A percentile compares a stretch with the other conserved stretches of the same genome.
phyloP scores from a whole-genome alignment of 2,888 invertebrate genomes.

The Pomacea canaliculata region DNA sequence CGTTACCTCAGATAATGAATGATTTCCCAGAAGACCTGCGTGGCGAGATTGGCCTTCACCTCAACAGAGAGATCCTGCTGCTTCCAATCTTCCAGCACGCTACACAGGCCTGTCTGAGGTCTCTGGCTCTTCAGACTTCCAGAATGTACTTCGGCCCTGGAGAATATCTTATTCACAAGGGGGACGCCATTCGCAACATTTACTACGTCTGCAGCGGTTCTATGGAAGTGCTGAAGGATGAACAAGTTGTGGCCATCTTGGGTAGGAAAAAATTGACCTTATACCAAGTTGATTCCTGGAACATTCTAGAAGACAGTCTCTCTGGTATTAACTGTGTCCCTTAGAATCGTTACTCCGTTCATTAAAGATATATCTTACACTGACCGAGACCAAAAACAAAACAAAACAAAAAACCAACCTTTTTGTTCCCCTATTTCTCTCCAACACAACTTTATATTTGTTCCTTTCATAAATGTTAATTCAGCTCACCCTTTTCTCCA shows the following conservation, averaged over 20 bases:
- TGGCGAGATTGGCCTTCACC: conserved; percentile 95
- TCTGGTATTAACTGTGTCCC: not conserved
- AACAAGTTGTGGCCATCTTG: conserved; percentile 96
- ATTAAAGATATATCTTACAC: too few species aligned
- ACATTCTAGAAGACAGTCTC: not conserved
- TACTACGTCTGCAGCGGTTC: conserved; percentile 97
- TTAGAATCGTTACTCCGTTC: not conserved
- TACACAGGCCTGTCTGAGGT: conserved; percentile 92
- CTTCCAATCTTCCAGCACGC: conserved; percentile 95
- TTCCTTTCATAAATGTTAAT: too few species aligned
- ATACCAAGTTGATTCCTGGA: not conserved
- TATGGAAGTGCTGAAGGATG: conserved; percentile 96
- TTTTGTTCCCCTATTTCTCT: too few species aligned
- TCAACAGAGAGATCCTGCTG: conserved; percentile 93
- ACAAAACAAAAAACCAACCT: too few species aligned
- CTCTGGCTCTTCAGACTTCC: conserved; percentile 90
- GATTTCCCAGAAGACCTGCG: conserved; percentile 96
- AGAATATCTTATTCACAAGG: conserved; percentile 93
- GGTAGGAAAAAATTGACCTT: conserved; percentile 76
- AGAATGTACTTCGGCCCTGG: conserved; percentile 97
- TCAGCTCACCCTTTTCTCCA: too few species aligned
- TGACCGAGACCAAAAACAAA: too few species aligned
- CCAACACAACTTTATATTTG: too few species aligned
- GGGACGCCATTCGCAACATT: conserved; percentile 92
- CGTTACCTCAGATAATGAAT: conserved; percentile 71